Base-by-base conservation (phyloP, 2,797 vertebrate species). In the Centropyge bicolor region DNA sequence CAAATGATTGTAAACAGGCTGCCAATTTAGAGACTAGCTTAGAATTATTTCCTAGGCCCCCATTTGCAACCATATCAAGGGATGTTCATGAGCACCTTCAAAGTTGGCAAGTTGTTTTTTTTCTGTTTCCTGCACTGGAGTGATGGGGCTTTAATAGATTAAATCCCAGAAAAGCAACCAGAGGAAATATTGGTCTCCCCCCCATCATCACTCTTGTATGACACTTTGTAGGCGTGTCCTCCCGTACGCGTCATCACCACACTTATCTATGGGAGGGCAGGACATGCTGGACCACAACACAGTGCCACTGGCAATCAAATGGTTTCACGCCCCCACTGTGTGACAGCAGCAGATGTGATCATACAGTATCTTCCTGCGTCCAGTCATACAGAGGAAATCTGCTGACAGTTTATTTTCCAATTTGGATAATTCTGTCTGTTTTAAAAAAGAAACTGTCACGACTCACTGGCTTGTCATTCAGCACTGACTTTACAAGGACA, bases 251-350 rank as follows among this genome's bases (percentile, higher is more conserved):
- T 91, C 86, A 80, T 66, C 6, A 0, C 45, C 1, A 0, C 24
- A 38, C 82, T 92, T 92, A 94, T 93, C 91, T 88, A 13, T 35
- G 38, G 62, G 59, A 79, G 66, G 41, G 60, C 86, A 88, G 85
- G 41, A 45, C 14, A 16, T 7, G 6, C 41, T 41, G 46, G 43
- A 78, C 78, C 80, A 76, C 81, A 80, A 68, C 68, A 74, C 77
- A 51, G 59, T 81, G 83, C 63, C 77, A 84, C 63, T 88, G 89
- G 88, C 90, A 89, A 80, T 94, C 90, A 92, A 82, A 76, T 46
- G n/a, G 67, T 89, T 92, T 92, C 92, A 85, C 81, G 65, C 54
- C 41, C 57, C 43, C 5, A 27, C 51, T 73, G 74, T 70, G 62
- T 74, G 75, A 82, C 91, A 89, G 86, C 80, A 27, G 70, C 57